Evolutionary conservation across 2,113 vertebrate genomes (phyloP).

Genomic region (Ammodramus savannarum): DNA sequence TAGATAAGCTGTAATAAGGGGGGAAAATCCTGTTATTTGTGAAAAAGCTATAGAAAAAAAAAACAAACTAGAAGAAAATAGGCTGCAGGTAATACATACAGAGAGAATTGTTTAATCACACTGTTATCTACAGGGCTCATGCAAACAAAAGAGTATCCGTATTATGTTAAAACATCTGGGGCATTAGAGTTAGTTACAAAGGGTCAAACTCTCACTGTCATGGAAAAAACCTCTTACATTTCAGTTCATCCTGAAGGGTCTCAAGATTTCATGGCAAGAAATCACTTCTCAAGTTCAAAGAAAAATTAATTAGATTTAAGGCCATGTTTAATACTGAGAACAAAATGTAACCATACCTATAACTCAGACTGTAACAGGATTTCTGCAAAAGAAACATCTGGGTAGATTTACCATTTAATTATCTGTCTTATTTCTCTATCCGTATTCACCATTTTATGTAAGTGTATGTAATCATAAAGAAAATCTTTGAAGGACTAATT

Average conservation of each 20-base stretch:
- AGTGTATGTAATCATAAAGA: background rate
- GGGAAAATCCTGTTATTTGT: slow-evolving; percentile 9
- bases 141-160: background rate
- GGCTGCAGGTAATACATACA: background rate
- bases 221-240: background rate
- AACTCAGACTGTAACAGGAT: background rate
- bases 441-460: background rate
- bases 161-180: background rate
- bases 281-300: background rate
- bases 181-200: background rate
- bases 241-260: background rate
- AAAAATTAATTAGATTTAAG: background rate
- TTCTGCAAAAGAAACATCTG: background rate
- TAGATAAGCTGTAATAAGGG: slow-evolving; percentile 1
- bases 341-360: background rate
- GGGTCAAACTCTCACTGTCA: background rate
- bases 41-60: background rate
- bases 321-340: background rate
- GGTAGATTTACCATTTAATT: background rate
- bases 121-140: background rate
- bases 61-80: background rate
- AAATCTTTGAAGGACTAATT: background rate
- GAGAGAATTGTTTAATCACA: background rate
- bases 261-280: background rate
- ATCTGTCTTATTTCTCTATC: background rate